phyloP scores from a whole-genome alignment of 2,113 vertebrate species.

The Engraulis encrasicolus region DNA sequence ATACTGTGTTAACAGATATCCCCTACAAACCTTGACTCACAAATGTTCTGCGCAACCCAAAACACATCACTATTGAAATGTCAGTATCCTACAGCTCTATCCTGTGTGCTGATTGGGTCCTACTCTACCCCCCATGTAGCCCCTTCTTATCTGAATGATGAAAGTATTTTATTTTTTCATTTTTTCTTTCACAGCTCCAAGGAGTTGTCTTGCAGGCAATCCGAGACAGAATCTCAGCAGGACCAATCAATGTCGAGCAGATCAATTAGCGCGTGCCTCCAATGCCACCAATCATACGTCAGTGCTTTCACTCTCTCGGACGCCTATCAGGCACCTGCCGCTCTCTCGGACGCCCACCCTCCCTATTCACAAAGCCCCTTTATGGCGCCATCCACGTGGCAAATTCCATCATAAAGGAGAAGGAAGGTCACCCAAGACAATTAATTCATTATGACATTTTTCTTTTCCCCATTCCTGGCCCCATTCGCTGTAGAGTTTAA shows the following conservation, averaged over 20 bases:
- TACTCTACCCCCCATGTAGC: too few relatives aligned
- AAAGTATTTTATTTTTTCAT: too few relatives aligned
- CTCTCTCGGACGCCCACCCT: slow-evolving; percentile 47
- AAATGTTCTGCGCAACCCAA: too few relatives aligned
- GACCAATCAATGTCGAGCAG: slow-evolving; percentile 45
- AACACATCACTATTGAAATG: too few relatives aligned
- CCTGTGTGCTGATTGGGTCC: too few relatives aligned
- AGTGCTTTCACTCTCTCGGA: slow-evolving; percentile 39
- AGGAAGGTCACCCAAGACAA: slow-evolving; percentile 69
- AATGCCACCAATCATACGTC: slow-evolving; percentile 25
- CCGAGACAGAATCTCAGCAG: slow-evolving; percentile 23
- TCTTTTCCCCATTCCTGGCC: slow-evolving; percentile 46
- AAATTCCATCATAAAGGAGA: slow-evolving; percentile 55
- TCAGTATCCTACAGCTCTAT: too few relatives aligned
- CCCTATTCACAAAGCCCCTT: slow-evolving; percentile 38
- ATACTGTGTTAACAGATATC: too few relatives aligned
- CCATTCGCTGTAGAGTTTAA: slow-evolving; percentile 39
- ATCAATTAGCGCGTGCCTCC: slow-evolving; percentile 50
- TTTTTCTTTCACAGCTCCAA: slow-evolving; percentile 50
- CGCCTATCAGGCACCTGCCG: too few relatives aligned
- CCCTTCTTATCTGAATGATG: too few relatives aligned
- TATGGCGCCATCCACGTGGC: slow-evolving; percentile 40
- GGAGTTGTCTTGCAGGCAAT: slow-evolving; percentile 29
- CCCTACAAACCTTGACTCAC: too few relatives aligned
- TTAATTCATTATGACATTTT: slow-evolving; percentile 61